phyloP scores from a whole-genome alignment of 2,888 invertebrate genomes.

The Dinocampus coccinellae region DNA sequence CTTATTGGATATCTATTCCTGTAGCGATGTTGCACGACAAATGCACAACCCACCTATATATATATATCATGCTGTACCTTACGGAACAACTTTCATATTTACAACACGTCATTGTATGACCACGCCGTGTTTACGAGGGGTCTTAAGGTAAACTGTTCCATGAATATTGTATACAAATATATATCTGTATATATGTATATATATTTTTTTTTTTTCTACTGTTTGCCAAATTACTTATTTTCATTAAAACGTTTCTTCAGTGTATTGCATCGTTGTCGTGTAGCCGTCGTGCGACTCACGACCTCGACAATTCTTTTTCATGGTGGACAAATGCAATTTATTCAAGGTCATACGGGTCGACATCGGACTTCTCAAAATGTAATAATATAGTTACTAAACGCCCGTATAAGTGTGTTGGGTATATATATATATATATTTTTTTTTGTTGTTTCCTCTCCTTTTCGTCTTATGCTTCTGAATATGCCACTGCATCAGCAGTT shows the following conservation, averaged over 20 bases:
- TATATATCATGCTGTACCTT: not conserved
- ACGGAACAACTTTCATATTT: conserved; percentile 61
- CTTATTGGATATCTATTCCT: conserved; percentile 4
- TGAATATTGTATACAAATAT: not conserved
- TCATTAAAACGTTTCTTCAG: conserved; percentile 61
- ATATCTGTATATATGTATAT: conserved; percentile 40
- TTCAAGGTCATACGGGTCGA: not conserved
- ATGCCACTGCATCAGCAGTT: not conserved
- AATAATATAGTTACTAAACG: not conserved
- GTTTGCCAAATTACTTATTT: conserved; percentile 66
- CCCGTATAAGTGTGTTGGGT: not conserved
- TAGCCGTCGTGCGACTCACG: not conserved
- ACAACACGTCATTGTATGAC: conserved; percentile 55
- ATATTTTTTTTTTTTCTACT: conserved; percentile 36
- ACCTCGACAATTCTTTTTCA: not conserved
- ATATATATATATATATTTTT: too few species aligned
- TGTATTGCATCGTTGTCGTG: conserved; percentile 42
- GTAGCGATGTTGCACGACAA: not conserved
- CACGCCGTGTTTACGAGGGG: conserved; percentile 58
- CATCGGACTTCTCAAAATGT: not conserved
- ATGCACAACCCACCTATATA: conserved; percentile 3
- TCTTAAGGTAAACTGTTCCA: conserved; percentile 44
- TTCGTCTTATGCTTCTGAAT: not conserved
- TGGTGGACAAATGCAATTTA: not conserved
- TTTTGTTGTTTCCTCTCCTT: too few species aligned